These are phyloP conservation scores for Campylomormyrus tamandua DNA, from an alignment of 2,113 vertebrate species.

Conservation along the genomic window DNA sequence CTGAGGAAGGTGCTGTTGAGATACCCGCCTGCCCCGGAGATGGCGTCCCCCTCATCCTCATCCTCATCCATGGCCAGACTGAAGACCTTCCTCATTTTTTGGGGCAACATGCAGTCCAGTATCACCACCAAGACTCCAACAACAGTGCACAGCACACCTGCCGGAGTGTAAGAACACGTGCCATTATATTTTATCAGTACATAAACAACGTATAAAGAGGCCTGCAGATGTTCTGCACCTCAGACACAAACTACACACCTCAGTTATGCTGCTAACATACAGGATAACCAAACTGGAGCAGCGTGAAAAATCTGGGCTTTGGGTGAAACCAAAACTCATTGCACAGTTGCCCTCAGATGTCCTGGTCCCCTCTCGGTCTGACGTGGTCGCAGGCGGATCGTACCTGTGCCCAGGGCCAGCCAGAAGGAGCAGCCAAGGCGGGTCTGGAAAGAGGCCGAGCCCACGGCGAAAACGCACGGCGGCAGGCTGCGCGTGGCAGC, in stretches of 20 bases:
- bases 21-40: conserved; percentile 40
- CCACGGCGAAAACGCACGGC: conserved; percentile 70
- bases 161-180: neutral
- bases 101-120: conserved; percentile 55
- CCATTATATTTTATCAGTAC: neutral
- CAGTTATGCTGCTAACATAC: neutral
- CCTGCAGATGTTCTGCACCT: neutral
- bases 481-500: conserved; percentile 64
- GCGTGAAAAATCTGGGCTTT: neutral
- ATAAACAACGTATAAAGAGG: neutral
- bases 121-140: conserved; percentile 63
- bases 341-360: neutral
- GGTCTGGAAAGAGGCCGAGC: conserved; percentile 48
- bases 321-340: neutral
- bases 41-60: conserved; percentile 49
- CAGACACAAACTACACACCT: neutral
- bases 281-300: neutral
- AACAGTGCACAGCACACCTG: conserved; percentile 75
- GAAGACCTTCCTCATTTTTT: conserved; percentile 72
- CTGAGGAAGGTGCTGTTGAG: conserved; percentile 53
- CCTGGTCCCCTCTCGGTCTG: neutral
- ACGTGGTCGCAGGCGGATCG: conserved; percentile 14
- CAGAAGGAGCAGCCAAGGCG: conserved; percentile 81
- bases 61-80: conserved; percentile 54
- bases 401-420: conserved; percentile 75